Conservation (phyloP, 2,888 invertebrate species). For the Carabus problematicus region DNA sequence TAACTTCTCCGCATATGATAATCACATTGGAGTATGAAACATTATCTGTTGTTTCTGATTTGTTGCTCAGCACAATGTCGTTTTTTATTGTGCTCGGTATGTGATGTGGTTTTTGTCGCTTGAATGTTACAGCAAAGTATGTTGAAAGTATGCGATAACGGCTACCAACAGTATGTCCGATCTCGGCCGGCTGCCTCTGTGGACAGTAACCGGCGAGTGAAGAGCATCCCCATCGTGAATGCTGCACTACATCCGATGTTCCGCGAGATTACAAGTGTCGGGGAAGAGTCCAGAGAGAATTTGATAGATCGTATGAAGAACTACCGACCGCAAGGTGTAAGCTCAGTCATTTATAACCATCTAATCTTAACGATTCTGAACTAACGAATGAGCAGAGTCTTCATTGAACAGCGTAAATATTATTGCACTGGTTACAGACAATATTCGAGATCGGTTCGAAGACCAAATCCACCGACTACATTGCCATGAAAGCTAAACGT, state of each 20-base stretch:
- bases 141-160: slow-evolving; percentile 81
- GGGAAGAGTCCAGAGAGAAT: slow-evolving; percentile 59
- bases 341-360: slow-evolving; percentile 49
- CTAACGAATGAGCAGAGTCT: neutral
- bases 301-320: slow-evolving; percentile 73
- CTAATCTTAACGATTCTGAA: slow-evolving; percentile 5
- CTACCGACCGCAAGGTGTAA: slow-evolving; percentile 77
- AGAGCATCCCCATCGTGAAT: slow-evolving; percentile 67
- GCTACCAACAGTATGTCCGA: slow-evolving; percentile 87
- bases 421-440: slow-evolving; percentile 68
- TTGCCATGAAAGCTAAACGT: slow-evolving; percentile 89
- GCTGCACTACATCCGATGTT: slow-evolving; percentile 73
- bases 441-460: slow-evolving; percentile 91
- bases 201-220: slow-evolving; percentile 88
- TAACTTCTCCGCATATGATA: neutral
- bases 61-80: no score
- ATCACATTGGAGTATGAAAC: neutral
- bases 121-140: slow-evolving; percentile 63
- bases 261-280: slow-evolving; percentile 48
- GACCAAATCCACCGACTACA: slow-evolving; percentile 76
- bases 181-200: slow-evolving; percentile 89
- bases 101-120: slow-evolving; percentile 1
- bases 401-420: no score
- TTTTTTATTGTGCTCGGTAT: no score
- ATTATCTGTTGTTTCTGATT: neutral